Conservation (phyloP, 1,140 invertebrate species). For the Vanessa atalanta region DNA sequence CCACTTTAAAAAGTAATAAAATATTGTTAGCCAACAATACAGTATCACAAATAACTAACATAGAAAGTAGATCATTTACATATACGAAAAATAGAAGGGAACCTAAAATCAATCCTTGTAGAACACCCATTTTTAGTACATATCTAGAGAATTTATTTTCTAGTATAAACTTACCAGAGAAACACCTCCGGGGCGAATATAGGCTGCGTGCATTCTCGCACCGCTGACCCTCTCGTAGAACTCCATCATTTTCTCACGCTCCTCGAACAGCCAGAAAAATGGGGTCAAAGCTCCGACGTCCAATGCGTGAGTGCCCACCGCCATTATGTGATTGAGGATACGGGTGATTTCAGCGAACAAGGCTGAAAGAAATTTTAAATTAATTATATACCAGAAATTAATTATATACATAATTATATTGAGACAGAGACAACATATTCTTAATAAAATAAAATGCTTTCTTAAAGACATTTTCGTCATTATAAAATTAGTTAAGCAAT, state of each 20-base stretch:
- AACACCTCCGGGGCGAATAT: conserved; percentile 97
- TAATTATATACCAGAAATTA: conserved; percentile 2
- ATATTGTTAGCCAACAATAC: too few species aligned
- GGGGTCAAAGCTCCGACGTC: conserved; percentile 98
- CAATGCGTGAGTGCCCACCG: conserved; percentile 94
- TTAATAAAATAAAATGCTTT: too few species aligned
- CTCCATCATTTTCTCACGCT: conserved; percentile 99
- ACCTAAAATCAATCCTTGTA: too few species aligned
- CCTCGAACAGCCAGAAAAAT: conserved; percentile 99
- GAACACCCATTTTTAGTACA: too few species aligned
- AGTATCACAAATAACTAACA: too few species aligned
- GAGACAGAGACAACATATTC: too few species aligned
- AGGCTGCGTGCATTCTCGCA: conserved; percentile 98
- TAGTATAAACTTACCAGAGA: conserved; percentile 60
- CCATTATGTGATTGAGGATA: conserved; percentile 97
- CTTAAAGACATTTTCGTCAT: too few species aligned
- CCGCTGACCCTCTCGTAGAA: conserved; percentile 98
- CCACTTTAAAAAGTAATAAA: too few species aligned
- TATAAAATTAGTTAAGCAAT: too few species aligned
- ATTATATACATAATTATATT: not conserved
- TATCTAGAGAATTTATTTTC: too few species aligned
- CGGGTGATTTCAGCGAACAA: conserved; percentile 96
- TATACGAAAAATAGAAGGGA: too few species aligned
- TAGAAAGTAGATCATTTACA: too few species aligned
- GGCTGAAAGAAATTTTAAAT: conserved; percentile 39